phyloP scores from a whole-genome alignment of 2,888 invertebrate genomes.

The Clanis bilineata region DNA sequence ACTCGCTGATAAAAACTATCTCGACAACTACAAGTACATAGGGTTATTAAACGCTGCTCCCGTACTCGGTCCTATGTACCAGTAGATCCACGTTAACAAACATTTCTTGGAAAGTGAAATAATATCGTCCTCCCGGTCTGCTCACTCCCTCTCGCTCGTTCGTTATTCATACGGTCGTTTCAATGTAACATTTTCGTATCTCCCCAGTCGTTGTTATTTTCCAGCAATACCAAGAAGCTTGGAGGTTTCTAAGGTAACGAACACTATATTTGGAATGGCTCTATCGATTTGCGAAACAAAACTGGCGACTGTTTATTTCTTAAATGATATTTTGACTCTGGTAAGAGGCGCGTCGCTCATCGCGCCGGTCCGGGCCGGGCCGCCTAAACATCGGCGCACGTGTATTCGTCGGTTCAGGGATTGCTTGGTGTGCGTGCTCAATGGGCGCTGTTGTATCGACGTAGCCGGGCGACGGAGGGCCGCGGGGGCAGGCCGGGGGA shows the following conservation, averaged over 20 bases:
- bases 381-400: slow-evolving; percentile 36
- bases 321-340: slow-evolving; percentile 25
- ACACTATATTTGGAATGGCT: slow-evolving; percentile 32
- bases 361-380: slow-evolving; percentile 15
- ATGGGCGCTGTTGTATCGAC: slow-evolving; percentile 59
- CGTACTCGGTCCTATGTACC: neutral
- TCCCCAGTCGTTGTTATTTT: slow-evolving; percentile 4
- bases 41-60: slow-evolving; percentile 25
- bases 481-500: slow-evolving; percentile 27
- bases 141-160: neutral
- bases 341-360: neutral
- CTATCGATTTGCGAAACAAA: slow-evolving; percentile 33
- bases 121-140: slow-evolving; percentile 18
- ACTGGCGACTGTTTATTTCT: slow-evolving; percentile 38
- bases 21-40: slow-evolving; percentile 23
- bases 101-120: slow-evolving; percentile 24
- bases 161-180: neutral
- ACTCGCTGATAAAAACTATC: slow-evolving; percentile 51
- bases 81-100: slow-evolving; percentile 1
- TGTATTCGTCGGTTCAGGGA: slow-evolving; percentile 24
- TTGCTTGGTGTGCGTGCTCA: slow-evolving; percentile 44
- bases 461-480: slow-evolving; percentile 35
- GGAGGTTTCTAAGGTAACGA: slow-evolving; percentile 11
- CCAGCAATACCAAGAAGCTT: neutral
- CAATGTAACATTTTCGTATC: slow-evolving; percentile 8